Evolutionary conservation across 2,113 vertebrate species (phyloP), one percentile per base, ranked within the genome.

Genomic region (Ciconia maguari): DNA sequence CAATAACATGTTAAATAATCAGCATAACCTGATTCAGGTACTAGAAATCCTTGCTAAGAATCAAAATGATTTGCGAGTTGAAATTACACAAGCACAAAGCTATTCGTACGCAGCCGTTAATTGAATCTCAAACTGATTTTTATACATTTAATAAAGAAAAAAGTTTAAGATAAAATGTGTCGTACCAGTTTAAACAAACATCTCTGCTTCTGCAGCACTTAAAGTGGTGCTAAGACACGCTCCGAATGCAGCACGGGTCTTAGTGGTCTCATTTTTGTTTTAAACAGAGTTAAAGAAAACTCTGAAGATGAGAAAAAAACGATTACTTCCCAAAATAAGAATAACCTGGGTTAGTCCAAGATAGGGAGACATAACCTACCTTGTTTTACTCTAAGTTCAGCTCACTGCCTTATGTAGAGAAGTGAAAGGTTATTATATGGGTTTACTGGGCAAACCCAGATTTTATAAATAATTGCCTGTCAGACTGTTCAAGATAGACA

Each of bases 391-490:
- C 94, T 96, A 95, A 97, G 97, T 97, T 97, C 97, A 96, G 95
- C 95, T 97, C 91, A 81, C 85, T 98, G 93, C 74, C 94, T 97
- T 96, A 83, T 90, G 97, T 66, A 93, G 96, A 97, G 97, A 98
- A 98, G 96, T 95, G 97, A 98, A 98, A 97, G 95, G 98, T 97
- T 98, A 98, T 98, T 98, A 98, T 97, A 97, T 96, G 97, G 96
- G 96, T 97, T 98, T 97, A 93, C 97, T 96, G 97, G 98, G 98
- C 93, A 98, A 98, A 98, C 95, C 94, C 96, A 98, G 97, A 98
- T 98, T 98, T 98, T 98, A 98, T 98, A 98, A 98, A 98, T 98
- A 98, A 98, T 98, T 98, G 97, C 98, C 98, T 98, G 98, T 98
- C 98, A 98, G 98, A 79, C 97, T 95, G 97, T 97, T 98, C 97